Evolutionary conservation across 2,888 invertebrate genomes (phyloP).

Genomic region (Erpobdella octoculata): DNA sequence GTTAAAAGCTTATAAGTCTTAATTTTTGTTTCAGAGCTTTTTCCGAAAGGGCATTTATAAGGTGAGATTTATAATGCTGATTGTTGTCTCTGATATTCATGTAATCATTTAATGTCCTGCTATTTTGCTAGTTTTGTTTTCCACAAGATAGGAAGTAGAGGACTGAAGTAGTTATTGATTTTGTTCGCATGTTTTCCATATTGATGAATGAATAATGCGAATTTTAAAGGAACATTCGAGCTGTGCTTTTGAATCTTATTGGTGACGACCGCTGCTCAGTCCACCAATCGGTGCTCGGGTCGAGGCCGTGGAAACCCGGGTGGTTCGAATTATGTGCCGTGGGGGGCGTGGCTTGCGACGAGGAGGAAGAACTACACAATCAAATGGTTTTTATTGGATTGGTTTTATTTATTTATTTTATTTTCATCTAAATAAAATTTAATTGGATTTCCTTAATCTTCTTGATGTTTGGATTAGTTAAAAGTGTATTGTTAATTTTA

Average conservation of each 20-base stretch:
- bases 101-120: no score
- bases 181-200: background rate
- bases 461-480: background rate
- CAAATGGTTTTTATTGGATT: background rate
- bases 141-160: no score
- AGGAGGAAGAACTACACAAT: background rate
- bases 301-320: background rate
- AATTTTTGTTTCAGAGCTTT: background rate
- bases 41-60: background rate
- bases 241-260: background rate
- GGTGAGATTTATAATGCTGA: background rate
- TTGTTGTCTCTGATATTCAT: no score
- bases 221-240: background rate
- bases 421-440: background rate
- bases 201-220: no score
- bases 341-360: background rate
- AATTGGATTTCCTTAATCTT: background rate
- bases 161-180: no score
- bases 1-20: no score
- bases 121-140: no score
- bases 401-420: background rate
- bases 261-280: background rate
- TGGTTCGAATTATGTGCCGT: conserved; percentile 14
- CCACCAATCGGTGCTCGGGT: conserved; percentile 10
- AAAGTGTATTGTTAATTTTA: background rate